A percentile compares a stretch with the other conserved stretches of the same genome.
Evolutionary conservation across 2,797 vertebrate genomes (phyloP).

Genomic region (Myiothlypis chrysogaster): DNA sequence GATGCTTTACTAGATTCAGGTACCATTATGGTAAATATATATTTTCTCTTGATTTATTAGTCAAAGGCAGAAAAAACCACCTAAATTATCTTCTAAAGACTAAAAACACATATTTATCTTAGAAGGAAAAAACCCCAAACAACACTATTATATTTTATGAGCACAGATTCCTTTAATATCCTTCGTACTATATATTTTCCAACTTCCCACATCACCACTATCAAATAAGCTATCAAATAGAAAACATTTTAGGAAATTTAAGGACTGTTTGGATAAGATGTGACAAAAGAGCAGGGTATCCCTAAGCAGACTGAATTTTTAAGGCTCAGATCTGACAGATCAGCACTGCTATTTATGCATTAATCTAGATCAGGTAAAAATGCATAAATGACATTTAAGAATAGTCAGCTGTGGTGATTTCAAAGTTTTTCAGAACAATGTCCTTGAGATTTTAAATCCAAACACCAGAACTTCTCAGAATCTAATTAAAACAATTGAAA

Average conservation of each 20-base stretch:
- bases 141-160: background rate
- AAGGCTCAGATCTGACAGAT: background rate
- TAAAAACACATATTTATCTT: background rate
- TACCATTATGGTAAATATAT: background rate
- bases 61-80: background rate
- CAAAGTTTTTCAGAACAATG: background rate
- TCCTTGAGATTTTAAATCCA: background rate
- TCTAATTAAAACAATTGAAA: background rate
- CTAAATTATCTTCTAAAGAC: background rate
- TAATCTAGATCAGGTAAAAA: background rate
- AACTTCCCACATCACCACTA: background rate
- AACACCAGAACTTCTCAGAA: background rate
- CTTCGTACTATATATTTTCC: background rate
- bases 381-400: conserved; percentile 16
- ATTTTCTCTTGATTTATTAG: conserved; percentile 33
- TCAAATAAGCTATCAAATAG: background rate
- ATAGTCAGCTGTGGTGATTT: background rate
- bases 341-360: background rate
- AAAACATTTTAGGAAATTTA: background rate
- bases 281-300: background rate
- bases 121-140: rapidly evolving
- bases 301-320: conserved; percentile 6
- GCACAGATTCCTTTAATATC: background rate
- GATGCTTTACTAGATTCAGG: background rate
- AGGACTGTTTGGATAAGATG: background rate